Conservation (phyloP, 2,113 vertebrate species). For the Tyrannus savana region DNA sequence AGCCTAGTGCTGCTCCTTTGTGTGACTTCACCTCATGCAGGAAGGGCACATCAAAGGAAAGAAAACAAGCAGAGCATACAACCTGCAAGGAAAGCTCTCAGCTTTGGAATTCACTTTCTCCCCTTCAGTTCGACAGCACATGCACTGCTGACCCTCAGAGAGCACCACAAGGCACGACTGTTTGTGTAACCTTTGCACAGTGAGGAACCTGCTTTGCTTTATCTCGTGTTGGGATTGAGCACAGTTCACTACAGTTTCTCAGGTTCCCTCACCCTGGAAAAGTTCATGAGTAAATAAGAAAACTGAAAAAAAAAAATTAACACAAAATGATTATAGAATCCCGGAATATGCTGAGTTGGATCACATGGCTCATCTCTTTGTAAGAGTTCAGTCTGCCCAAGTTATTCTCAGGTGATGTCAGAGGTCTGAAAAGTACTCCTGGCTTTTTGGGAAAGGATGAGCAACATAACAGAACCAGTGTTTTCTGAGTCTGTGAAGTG, state of each 20-base stretch:
- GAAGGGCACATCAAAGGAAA: slow-evolving; percentile 5
- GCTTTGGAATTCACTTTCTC: slow-evolving; percentile 11
- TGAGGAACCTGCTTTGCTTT: neutral
- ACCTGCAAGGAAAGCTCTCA: neutral
- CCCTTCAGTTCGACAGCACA: neutral
- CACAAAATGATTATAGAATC: neutral
- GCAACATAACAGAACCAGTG: neutral
- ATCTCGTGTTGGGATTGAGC: neutral
- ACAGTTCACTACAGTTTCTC: neutral
- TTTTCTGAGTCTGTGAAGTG: neutral
- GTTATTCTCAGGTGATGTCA: neutral
- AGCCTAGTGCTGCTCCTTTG: neutral
- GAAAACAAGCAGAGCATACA: neutral
- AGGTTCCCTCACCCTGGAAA: neutral
- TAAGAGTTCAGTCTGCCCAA: neutral
- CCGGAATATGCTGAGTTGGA: no score
- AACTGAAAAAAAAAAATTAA: neutral
- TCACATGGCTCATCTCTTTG: neutral
- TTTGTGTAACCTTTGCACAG: neutral
- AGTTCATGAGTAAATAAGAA: neutral
- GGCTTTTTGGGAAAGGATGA: neutral
- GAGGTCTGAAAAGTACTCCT: neutral
- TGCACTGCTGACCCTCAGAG: neutral
- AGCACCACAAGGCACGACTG: neutral
- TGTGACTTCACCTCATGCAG: neutral